These are phyloP conservation scores for Leptopilina myrica DNA, from an alignment of 2,888 invertebrate genomes.

Conservation along the genomic window DNA sequence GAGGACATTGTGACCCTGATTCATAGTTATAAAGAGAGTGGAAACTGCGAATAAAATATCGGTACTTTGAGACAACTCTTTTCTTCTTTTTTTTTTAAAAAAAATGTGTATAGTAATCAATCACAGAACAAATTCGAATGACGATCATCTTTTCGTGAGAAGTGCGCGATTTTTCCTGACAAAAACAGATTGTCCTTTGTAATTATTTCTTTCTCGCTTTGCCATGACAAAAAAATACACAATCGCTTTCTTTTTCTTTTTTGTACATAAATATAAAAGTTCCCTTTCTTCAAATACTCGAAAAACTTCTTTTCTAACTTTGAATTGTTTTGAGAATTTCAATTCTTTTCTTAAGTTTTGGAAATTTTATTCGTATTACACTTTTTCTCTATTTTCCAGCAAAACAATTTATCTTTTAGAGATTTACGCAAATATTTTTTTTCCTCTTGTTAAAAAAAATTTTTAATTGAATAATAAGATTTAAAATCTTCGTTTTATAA, in stretches of 20 bases:
- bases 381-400: too few species aligned
- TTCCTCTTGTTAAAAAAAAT: too few species aligned
- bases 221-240: conserved; percentile 26
- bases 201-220: conserved; percentile 20
- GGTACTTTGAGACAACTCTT: conserved; percentile 31
- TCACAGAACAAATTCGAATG: conserved; percentile 36
- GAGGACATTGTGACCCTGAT: conserved; percentile 40
- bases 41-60: conserved; percentile 31
- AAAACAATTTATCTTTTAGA: too few species aligned
- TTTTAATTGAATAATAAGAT: too few species aligned
- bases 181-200: conserved; percentile 53
- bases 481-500: too few species aligned
- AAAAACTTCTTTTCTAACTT: conserved; percentile 32
- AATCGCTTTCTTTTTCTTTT: not conserved
- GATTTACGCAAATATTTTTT: too few species aligned
- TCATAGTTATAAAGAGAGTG: conserved; percentile 25
- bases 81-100: not conserved
- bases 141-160: conserved; percentile 43
- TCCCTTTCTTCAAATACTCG: not conserved
- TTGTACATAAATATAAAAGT: not conserved
- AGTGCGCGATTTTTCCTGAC: conserved; percentile 48
- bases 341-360: too few species aligned
- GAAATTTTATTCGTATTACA: too few species aligned
- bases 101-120: conserved; percentile 29
- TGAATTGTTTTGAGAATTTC: too few species aligned